Evolutionary conservation across 2,888 invertebrate genomes (phyloP), one percentile per base, ranked within the genome.

Genomic region (Gymnocheta viridis): DNA sequence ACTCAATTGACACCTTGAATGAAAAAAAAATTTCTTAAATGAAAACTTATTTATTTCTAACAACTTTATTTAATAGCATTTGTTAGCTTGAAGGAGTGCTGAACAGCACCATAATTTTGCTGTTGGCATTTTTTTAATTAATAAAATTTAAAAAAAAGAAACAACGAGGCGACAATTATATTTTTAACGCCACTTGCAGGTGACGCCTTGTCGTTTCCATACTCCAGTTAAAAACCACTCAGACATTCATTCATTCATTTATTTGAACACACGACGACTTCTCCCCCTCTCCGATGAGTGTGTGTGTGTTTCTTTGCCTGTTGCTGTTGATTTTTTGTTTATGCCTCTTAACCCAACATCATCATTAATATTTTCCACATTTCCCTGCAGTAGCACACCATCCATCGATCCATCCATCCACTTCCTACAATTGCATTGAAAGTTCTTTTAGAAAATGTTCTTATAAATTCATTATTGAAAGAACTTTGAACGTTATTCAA

Each of bases 401-500:
- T n/a, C n/a, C n/a, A n/a, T n/a, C n/a, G n/a, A n/a, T n/a, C n/a
- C n/a, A n/a, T n/a, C n/a, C n/a, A n/a, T n/a, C 9, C 64, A 29
- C 22, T 12, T 38, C 54, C n/a, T 9, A 19, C 41, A 14, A 7
- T 24, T 22, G 22, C 14, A 72, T 56, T 64, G 69, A 69, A 67
- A 67, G 51, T 66, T 60, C 32, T 24, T 73, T 17, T 12, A 56
- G 66, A 62, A 74, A 69, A 41, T 47, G 74, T 69, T 78, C 74
- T 74, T 72, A 49, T 73, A 56, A 79, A 81, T 80, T 76, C 70
- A 84, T 85, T 85, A 86, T 85, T 83, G 86, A 85, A 85, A 82
- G 85, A 86, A 87, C 86, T 86, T 86, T 81, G 85, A 73, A 85
- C 87, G 86, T 87, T 86, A 86, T 86, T 87, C 86, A 87, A 87